Conservation (phyloP, 2,888 invertebrate genomes). For the Panopea generosa region DNA sequence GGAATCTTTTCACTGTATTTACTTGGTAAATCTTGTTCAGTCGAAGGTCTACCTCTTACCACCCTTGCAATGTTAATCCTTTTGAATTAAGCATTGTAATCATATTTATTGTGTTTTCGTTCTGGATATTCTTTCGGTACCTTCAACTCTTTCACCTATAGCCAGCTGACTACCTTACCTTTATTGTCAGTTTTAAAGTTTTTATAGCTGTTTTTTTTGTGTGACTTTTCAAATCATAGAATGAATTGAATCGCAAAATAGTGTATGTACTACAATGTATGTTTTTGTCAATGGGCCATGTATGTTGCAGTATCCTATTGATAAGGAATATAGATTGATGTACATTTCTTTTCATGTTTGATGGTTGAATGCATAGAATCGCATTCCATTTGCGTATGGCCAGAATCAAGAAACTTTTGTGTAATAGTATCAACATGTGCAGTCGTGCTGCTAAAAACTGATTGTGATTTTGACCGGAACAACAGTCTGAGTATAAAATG, state of each 20-base stretch:
- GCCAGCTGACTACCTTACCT: conserved; percentile 9
- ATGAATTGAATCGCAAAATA: conserved; percentile 3
- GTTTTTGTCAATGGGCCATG: conserved; percentile 15
- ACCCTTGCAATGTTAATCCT: conserved; percentile 1
- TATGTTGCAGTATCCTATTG: conserved; percentile 31
- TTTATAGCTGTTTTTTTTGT: conserved; percentile 1
- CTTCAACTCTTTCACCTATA: conserved; percentile 10
- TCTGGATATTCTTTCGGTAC: neutral
- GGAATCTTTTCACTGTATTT: conserved; percentile 15
- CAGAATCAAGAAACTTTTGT: conserved; percentile 50
- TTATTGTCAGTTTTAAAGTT: conserved; percentile 12
- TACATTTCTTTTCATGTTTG: conserved; percentile 2
- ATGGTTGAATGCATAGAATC: conserved; percentile 26
- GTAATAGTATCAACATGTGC: conserved; percentile 23
- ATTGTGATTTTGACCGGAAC: conserved; percentile 45
- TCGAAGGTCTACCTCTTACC: neutral
- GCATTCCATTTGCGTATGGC: conserved; percentile 43
- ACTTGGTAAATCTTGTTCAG: neutral
- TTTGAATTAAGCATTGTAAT: neutral
- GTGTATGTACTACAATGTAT: conserved; percentile 6
- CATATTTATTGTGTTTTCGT: conserved; percentile 7
- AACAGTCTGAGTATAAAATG: conserved; percentile 43
- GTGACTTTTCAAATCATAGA: conserved; percentile 11
- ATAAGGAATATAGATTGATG: conserved; percentile 25
- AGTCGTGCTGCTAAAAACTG: conserved; percentile 36